These are phyloP conservation scores for Clupea harengus DNA, from an alignment of 2,113 vertebrate species.

Conservation along the genomic window DNA sequence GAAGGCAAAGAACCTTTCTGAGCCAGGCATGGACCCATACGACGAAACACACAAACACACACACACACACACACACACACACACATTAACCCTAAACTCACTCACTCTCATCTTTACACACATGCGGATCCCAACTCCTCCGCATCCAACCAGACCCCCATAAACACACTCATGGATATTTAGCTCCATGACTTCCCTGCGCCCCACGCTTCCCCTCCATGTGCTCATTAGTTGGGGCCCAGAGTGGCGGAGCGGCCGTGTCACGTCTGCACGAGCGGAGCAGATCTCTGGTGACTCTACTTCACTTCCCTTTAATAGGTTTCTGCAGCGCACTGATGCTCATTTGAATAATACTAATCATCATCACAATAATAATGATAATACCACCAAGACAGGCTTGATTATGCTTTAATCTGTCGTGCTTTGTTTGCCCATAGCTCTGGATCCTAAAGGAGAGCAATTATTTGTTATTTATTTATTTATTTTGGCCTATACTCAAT, in stretches of 20 bases:
- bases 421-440: slow-evolving; percentile 65
- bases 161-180: neutral
- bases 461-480: slow-evolving; percentile 55
- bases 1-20: neutral
- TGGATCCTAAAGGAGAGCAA: slow-evolving; percentile 71
- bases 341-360: slow-evolving; percentile 64
- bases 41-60: neutral
- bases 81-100: neutral
- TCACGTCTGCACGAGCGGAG: slow-evolving; percentile 21
- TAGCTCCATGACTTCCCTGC: neutral
- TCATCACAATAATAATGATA: slow-evolving; percentile 44
- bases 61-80: slow-evolving; percentile 5
- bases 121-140: neutral
- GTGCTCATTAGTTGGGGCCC: neutral
- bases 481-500: slow-evolving; percentile 48
- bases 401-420: slow-evolving; percentile 68
- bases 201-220: neutral
- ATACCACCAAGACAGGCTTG: slow-evolving; percentile 59
- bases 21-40: neutral
- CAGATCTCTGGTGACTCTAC: slow-evolving; percentile 42
- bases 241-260: slow-evolving; percentile 25
- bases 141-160: too few relatives aligned
- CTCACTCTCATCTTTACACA: neutral
- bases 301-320: slow-evolving; percentile 45
- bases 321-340: slow-evolving; percentile 43